Evolutionary conservation across 2,888 invertebrate genomes (phyloP), one percentile per base, ranked within the genome.

Genomic region (Tetragonisca angustula): DNA sequence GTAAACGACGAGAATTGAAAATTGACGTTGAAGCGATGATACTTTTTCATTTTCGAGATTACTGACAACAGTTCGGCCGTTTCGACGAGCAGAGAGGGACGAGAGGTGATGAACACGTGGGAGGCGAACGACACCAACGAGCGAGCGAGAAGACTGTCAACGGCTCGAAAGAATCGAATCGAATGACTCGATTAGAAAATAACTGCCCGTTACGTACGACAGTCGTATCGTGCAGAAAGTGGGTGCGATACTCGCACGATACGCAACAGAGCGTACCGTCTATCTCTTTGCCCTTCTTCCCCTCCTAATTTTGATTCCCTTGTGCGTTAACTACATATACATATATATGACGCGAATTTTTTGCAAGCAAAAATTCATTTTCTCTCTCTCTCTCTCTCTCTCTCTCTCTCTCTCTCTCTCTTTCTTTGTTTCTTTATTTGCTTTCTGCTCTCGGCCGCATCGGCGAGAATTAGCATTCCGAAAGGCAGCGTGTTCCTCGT

Each of bases 231-330:
- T 64, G 43, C 64, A 49, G n/a, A 62, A 49, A 2, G 54, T 79
- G 59, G 52, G 36, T 67, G 32, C 32, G 49, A 17, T 43, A 49
- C 43, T 43, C 56, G 70, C 52, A 36, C 59, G 43, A 72, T 79
- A 65, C 27, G 36, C 17, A 61, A 61, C 43, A 43, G 36, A 24
- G 59, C 50, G 36, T 36, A 36, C 36, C 36, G 15, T 59, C 21
- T 24, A 27, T 49, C 5, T 21, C 2, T n/a, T 36, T 15, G 19
- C 27, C 32, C 27, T 17, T 36, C 13, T n/a, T 36, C 4, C 6
- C 59, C 32, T 9, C 56, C 19, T 21, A 15, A 15, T 61, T 78
- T 74, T 68, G 64, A 67, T 79, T 75, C 54, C 69, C 49, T 67
- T 67, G 65, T 27, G 49, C 50, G 17, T 71, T 21, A 59, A 71